Base-by-base conservation (phyloP, 2,888 invertebrate genomes). In the Acheta domesticus region DNA sequence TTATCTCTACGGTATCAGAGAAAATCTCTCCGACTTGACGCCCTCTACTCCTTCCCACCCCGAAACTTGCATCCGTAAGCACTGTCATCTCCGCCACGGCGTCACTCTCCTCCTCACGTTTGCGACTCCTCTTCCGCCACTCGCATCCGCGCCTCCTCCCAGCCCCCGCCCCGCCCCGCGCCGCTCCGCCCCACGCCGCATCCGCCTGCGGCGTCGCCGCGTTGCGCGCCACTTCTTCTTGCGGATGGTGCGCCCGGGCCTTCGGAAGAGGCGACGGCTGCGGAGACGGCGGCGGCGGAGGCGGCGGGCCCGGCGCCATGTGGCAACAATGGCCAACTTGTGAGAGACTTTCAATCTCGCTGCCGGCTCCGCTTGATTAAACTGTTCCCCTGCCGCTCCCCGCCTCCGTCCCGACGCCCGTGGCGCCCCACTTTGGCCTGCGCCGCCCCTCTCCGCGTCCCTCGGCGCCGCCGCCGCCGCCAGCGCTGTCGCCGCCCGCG, bases 271-370 rank as follows among this genome's bases (percentile, higher is more conserved):
- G 62, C 62, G 62, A 62, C 62, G 62, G n/a, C 14, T 14, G 62
- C 62, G 62, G 62, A 19, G n/a, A n/a, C 16, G 16, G 14, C 62
- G 62, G 62, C 62, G 62, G 16, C 62, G 62, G n/a, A 2, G 62
- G 62, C 62, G 62, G 62, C n/a, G n/a, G 62, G 62, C 62, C n/a
- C 62, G 62, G 62, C 62, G 62, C 62, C 62, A 62, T 62, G 62
- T 62, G 62, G 62, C 62, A 62, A 62, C 62, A 62, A 62, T 62
- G 62, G 62, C 62, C 62, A 62, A 62, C 62, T 62, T 62, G 62
- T 62, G 62, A 62, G 62, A 62, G 62, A 62, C 16, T 62, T 62
- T 62, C 62, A n/a, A 19, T 62, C 16, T 16, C 36, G 36, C 36
- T 36, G 36, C 36, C 36, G 36, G 36, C 36, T 36, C 16, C n/a